Evolutionary conservation across 2,113 vertebrate genomes (phyloP).

Genomic region (Istiophorus platypterus): DNA sequence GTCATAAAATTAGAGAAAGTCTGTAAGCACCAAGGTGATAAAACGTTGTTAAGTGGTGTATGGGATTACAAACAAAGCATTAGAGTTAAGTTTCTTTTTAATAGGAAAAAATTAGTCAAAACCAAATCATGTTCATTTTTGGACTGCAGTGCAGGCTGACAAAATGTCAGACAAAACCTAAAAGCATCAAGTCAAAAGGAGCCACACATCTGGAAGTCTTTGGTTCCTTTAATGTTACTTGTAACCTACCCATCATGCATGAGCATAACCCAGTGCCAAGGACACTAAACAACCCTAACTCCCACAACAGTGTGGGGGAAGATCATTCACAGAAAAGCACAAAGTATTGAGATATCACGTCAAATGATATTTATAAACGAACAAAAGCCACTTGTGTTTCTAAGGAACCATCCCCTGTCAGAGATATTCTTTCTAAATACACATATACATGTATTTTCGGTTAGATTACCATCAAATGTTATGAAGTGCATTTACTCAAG

Average conservation of each 20-base stretch:
- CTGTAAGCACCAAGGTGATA: not conserved
- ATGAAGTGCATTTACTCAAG: not conserved
- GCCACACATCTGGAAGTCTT: constrained; percentile 11
- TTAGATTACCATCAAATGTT: not conserved
- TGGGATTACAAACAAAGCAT: constrained; percentile 7
- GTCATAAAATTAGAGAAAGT: not conserved
- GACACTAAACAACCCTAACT: not conserved
- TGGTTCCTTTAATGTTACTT: not conserved
- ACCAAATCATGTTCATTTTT: constrained; percentile 1
- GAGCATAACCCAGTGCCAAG: not conserved
- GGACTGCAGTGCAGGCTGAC: not conserved
- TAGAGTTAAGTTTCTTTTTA: not conserved
- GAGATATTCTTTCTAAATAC: not conserved
- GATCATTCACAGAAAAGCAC: not conserved
- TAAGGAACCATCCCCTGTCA: not conserved
- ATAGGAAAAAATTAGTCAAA: not conserved
- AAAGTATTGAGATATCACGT: not conserved
- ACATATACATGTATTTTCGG: not conserved
- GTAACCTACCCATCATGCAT: not conserved
- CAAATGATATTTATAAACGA: not conserved
- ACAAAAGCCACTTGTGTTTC: not conserved
- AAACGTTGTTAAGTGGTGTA: not conserved
- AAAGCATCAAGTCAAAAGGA: not conserved
- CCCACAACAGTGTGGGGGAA: not conserved
- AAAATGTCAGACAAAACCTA: constrained; percentile 1